phyloP scores from a whole-genome alignment of 2,888 invertebrate genomes.

The Allygus modestus region DNA sequence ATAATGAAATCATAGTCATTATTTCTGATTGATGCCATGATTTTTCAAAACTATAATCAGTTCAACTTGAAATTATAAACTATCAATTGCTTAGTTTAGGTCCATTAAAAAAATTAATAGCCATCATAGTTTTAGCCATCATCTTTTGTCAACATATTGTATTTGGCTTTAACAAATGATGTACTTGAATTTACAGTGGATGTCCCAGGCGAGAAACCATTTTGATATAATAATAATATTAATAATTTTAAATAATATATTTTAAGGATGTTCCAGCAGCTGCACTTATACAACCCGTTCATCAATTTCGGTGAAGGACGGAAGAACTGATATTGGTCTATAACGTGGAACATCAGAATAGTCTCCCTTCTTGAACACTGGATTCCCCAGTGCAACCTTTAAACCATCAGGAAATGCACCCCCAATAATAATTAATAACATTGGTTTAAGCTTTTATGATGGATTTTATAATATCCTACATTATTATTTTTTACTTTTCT shows the following conservation, averaged over 20 bases:
- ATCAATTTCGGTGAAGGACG: background rate
- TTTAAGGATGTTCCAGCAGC: background rate
- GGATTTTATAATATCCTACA: background rate
- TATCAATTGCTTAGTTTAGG: no score
- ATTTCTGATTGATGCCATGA: background rate
- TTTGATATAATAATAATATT: background rate
- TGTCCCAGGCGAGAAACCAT: background rate
- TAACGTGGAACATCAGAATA: background rate
- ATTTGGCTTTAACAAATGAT: background rate
- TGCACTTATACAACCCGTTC: background rate
- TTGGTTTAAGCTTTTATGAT: background rate
- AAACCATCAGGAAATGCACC: background rate
- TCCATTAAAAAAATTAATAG: background rate
- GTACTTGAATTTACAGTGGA: background rate
- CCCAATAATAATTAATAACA: background rate
- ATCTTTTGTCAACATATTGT: background rate
- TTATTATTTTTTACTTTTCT: no score
- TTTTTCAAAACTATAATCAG: background rate
- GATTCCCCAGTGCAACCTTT: background rate
- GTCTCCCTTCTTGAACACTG: constrained; percentile 7
- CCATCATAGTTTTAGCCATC: no score
- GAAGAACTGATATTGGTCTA: background rate
- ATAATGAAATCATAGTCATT: background rate
- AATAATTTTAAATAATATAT: no score
- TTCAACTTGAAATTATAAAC: background rate